These are phyloP conservation scores for Smutsia gigantea DNA, from an alignment of 2,797 vertebrate genomes.

Conservation along the genomic window DNA sequence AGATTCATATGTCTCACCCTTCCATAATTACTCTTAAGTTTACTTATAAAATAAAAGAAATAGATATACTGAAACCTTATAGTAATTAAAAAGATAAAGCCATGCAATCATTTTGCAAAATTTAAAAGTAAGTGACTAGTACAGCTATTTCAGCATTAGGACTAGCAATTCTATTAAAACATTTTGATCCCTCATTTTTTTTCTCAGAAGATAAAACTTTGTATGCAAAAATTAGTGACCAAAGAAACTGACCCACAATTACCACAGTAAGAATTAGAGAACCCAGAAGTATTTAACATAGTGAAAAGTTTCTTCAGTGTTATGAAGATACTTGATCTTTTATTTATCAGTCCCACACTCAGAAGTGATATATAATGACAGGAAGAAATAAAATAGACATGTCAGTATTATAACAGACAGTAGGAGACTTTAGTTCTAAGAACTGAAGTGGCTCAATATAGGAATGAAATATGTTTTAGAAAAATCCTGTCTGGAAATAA, in stretches of 20 bases:
- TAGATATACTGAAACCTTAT: not conserved
- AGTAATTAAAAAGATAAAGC: slow-evolving; percentile 38
- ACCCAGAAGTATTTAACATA: slow-evolving; percentile 45
- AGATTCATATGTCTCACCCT: slow-evolving; percentile 36
- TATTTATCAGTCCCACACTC: slow-evolving; percentile 71
- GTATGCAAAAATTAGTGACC: slow-evolving; percentile 31
- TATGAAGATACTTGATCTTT: slow-evolving; percentile 53
- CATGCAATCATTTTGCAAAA: not conserved
- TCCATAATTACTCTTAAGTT: slow-evolving; percentile 28
- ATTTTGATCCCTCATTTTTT: slow-evolving; percentile 49
- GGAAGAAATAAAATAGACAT: slow-evolving; percentile 68
- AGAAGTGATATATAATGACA: slow-evolving; percentile 63
- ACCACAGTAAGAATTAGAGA: slow-evolving; percentile 24
- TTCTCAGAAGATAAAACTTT: slow-evolving; percentile 53
- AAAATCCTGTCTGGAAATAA: slow-evolving; percentile 67
- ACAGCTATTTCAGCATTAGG: not conserved
- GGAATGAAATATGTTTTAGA: slow-evolving; percentile 58
- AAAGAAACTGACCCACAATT: slow-evolving; percentile 30
- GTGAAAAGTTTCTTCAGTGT: slow-evolving; percentile 52
- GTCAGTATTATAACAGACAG: slow-evolving; percentile 63
- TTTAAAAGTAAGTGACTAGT: slow-evolving; percentile 16
- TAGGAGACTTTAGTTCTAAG: slow-evolving; percentile 71
- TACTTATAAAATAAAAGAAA: slow-evolving; percentile 35
- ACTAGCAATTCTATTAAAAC: not conserved
- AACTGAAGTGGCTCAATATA: not conserved